Evolutionary conservation across 1,140 invertebrate genomes (phyloP), one percentile per base, ranked within the genome.

Genomic region (Amphibalanus amphitrite): DNA sequence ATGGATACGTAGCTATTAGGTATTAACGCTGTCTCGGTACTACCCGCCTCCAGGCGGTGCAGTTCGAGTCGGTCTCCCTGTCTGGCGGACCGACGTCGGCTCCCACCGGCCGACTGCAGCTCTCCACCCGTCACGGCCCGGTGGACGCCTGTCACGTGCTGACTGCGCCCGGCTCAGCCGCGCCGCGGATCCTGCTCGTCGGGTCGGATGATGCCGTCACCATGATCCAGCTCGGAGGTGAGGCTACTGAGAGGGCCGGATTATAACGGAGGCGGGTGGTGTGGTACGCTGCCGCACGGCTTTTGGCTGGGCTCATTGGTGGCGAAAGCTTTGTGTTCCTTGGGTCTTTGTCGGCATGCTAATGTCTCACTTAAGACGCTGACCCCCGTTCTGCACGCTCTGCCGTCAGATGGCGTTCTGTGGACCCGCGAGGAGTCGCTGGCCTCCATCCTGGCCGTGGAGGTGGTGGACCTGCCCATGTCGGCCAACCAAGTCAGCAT

Each of bases 401-500:
- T 4, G 69, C 23, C 10, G 64, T 25, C 29, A 47, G 29, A 28
- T 70, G 67, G 20, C 23, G 28, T 25, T 30, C 64, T 33, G 69
- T 67, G 29, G 69, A 28, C 29, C 28, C 67, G 28, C 3, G 30
- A 28, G 72, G 72, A 72, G 69, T 69, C 69, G 67, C 72, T 29
- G 26, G n/a, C 64, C 70, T 67, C 30, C 38, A 47, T 69, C 3
- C 29, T 28, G 15, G 72, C 72, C 26, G 69, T 69, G 29, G 38
- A 29, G 40, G 67, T 47, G 29, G 28, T 29, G 20, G 69, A 90
- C 88, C 83, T 89, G 85, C 29, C 87, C 85, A 75, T 84, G 84
- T 29, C 91, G 81, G 72, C 87, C 87, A 3, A 89, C 89, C 69
- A 92, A 80, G 70, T 86, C 85, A 38, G 89, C 88, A 78, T 91